Percentiles rank a stretch among this genome's conserved stretches.
phyloP scores from a whole-genome alignment of 2,797 vertebrate genomes.

The Microtus californicus region DNA sequence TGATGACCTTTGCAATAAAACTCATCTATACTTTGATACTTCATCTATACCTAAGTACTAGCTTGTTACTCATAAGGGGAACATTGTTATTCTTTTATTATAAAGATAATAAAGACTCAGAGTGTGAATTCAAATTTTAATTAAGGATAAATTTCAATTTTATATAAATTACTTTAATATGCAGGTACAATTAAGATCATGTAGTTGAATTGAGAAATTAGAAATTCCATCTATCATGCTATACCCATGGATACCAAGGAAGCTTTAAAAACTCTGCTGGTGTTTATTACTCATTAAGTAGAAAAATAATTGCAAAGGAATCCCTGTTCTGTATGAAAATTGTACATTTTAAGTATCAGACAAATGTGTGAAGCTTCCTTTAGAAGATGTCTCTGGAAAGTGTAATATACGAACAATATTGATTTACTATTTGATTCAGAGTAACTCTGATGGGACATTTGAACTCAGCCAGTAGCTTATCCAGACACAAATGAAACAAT shows the following conservation, averaged over 20 bases:
- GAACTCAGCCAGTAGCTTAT: not conserved
- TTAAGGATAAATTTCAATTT: not conserved
- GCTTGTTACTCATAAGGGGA: not conserved
- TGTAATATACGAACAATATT: not conserved
- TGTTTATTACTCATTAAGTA: not conserved
- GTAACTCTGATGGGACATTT: not conserved
- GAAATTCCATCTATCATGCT: not conserved
- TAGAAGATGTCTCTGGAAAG: not conserved
- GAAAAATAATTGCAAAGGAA: not conserved
- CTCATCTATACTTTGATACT: too few relatives aligned
- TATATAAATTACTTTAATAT: not conserved
- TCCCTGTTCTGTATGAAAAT: not conserved
- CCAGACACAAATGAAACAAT: not conserved
- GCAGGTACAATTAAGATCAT: not conserved
- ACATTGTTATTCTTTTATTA: not conserved
- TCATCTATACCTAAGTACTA: not conserved
- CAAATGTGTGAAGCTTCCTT: not conserved
- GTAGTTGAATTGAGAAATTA: not conserved
- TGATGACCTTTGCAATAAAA: not conserved
- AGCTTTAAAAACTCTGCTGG: not conserved
- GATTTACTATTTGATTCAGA: not conserved
- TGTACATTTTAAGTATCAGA: not conserved
- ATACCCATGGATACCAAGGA: not conserved
- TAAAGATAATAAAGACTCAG: not conserved
- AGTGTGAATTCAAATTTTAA: not conserved